A percentile compares a stretch with the other conserved stretches of the same genome.
Conservation (phyloP, 2,888 invertebrate genomes). For the Taenaris catops region DNA sequence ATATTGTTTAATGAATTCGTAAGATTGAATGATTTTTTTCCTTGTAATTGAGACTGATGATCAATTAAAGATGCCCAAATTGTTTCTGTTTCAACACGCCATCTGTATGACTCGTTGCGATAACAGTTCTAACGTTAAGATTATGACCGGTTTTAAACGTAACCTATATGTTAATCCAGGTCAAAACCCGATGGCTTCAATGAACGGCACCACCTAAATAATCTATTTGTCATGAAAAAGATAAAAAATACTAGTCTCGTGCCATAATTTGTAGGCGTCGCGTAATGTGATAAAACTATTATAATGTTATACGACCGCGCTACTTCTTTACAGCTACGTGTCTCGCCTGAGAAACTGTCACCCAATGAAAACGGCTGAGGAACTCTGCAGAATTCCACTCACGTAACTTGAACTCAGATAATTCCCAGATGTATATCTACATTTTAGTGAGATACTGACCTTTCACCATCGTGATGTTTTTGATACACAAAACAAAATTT, state of each 20-base stretch:
- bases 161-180: too few species aligned
- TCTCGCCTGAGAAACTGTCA: conserved; percentile 21
- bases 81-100: too few species aligned
- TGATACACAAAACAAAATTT: conserved; percentile 2
- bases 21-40: too few species aligned
- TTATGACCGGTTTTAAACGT: too few species aligned
- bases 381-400: conserved; percentile 22
- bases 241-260: conserved; percentile 1
- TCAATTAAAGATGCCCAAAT: too few species aligned
- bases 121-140: too few species aligned
- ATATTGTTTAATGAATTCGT: too few species aligned
- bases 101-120: too few species aligned
- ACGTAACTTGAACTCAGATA: conserved; percentile 26
- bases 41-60: too few species aligned
- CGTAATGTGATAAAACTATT: conserved; percentile 25
- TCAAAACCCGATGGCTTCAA: too few species aligned
- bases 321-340: conserved; percentile 26
- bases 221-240: background rate
- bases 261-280: conserved; percentile 15
- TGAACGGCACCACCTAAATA: too few species aligned
- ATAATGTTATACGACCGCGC: conserved; percentile 22
- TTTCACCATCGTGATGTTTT: background rate
- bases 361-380: conserved; percentile 19
- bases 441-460: conserved; percentile 15
- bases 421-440: conserved; percentile 28